Conservation (phyloP, 1,140 invertebrate species). For the Philaenus spumarius region DNA sequence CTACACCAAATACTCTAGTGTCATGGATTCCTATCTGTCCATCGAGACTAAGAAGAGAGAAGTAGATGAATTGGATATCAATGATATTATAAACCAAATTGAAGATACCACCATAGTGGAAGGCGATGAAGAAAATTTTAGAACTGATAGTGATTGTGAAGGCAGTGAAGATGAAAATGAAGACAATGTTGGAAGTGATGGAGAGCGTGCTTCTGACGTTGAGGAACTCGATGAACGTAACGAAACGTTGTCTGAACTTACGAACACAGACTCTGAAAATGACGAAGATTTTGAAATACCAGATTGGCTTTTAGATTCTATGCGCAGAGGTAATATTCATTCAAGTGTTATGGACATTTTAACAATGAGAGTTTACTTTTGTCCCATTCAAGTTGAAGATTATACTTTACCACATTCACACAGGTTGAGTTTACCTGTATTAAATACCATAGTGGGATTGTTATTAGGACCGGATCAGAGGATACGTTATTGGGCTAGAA, state of each 20-base stretch:
- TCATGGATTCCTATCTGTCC: conserved; percentile 17
- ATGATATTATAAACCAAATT: background rate
- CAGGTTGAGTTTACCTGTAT: conserved; percentile 51
- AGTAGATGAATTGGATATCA: no score
- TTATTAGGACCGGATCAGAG: conserved; percentile 35
- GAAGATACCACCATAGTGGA: background rate
- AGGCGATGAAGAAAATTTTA: conserved; percentile 20
- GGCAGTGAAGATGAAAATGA: conserved; percentile 13
- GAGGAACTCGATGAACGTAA: conserved; percentile 16
- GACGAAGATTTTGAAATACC: conserved; percentile 40
- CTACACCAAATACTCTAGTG: conserved; percentile 48
- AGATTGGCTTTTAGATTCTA: conserved; percentile 56
- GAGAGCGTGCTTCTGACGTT: conserved; percentile 20
- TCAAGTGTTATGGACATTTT: conserved; percentile 59
- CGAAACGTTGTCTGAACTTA: no score
- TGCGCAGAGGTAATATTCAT: conserved; percentile 50
- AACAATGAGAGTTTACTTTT: conserved; percentile 54
- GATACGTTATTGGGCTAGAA: conserved; percentile 3
- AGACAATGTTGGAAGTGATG: no score
- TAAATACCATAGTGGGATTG: conserved; percentile 58
- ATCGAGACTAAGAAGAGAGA: background rate
- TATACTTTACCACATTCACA: conserved; percentile 51
- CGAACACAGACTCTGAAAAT: conserved; percentile 23
- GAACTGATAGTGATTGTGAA: conserved; percentile 23
- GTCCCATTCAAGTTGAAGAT: conserved; percentile 67